Evolutionary conservation across 2,113 vertebrate genomes (phyloP).

Genomic region (Camelus dromedarius): DNA sequence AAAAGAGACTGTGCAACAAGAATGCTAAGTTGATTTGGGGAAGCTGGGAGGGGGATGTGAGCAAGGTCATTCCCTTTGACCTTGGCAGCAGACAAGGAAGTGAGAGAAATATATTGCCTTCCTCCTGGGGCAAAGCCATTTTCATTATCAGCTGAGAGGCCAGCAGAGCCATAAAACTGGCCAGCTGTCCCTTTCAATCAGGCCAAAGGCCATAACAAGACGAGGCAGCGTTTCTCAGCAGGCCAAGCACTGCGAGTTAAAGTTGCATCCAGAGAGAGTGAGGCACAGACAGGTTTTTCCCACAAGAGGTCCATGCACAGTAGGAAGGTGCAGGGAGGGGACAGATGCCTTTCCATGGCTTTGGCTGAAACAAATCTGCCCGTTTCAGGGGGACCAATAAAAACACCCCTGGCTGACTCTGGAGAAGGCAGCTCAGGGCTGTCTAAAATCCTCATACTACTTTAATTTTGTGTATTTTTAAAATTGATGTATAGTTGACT

Average conservation of each 20-base stretch:
- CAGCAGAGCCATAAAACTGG: slow-evolving; percentile 80
- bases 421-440: background rate
- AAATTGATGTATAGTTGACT: too few species aligned
- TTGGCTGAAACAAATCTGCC: slow-evolving; percentile 10
- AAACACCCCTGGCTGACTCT: background rate
- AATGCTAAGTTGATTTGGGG: background rate
- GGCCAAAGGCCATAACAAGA: slow-evolving; percentile 75
- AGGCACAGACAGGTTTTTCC: background rate
- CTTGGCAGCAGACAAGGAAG: background rate
- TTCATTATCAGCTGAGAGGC: slow-evolving; percentile 75
- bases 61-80: slow-evolving; percentile 14
- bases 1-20: background rate
- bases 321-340: background rate
- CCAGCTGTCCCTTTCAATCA: slow-evolving; percentile 80
- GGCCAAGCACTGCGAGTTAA: slow-evolving; percentile 17
- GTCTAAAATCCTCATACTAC: background rate
- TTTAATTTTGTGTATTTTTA: background rate
- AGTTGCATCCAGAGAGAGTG: background rate
- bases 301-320: background rate
- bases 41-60: background rate
- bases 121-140: slow-evolving; percentile 70
- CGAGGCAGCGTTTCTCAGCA: slow-evolving; percentile 72
- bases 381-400: accelerated
- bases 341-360: background rate
- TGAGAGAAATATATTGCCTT: background rate